Percentiles rank a stretch among this genome's conserved stretches.
These are phyloP conservation scores for Siderastrea siderea DNA, from an alignment of 92 coral and sea anemone species.

Conservation along the genomic window DNA sequence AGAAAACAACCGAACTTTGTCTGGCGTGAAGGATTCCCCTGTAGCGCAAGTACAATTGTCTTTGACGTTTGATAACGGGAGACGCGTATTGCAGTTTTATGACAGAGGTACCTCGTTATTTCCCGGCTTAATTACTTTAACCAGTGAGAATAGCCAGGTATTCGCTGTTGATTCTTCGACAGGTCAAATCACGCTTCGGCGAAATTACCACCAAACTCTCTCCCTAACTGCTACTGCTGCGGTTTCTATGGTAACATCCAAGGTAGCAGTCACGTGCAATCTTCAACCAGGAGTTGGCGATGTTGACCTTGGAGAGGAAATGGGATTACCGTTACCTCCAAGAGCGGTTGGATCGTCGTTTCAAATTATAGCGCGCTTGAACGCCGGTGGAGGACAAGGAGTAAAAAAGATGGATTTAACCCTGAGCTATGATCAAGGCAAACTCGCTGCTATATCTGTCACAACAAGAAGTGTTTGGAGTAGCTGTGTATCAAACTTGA, in stretches of 20 bases:
- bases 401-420: conserved; percentile 40
- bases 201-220: conserved; percentile 44
- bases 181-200: conserved; percentile 64
- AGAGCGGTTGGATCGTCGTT: conserved; percentile 31
- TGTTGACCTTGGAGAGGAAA: conserved; percentile 58
- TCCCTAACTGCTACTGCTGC: conserved; percentile 56
- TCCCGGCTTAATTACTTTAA: conserved; percentile 56
- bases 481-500: conserved; percentile 25
- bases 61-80: conserved; percentile 48
- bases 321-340: conserved; percentile 47
- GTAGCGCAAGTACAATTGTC: conserved; percentile 59
- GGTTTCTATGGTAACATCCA: conserved; percentile 41
- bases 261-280: conserved; percentile 44
- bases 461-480: conserved; percentile 39
- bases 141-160: conserved; percentile 45
- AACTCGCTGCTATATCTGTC: conserved; percentile 28
- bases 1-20: conserved; percentile 48
- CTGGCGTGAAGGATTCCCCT: conserved; percentile 50
- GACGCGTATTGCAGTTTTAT: conserved; percentile 50
- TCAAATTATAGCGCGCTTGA: conserved; percentile 44
- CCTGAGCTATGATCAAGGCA: conserved; percentile 36
- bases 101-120: conserved; percentile 37
- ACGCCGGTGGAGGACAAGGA: conserved; percentile 39
- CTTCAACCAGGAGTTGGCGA: conserved; percentile 59
- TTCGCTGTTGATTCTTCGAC: conserved; percentile 55